Evolutionary conservation across 2,888 invertebrate species (phyloP), one percentile per base, ranked within the genome.

Genomic region (Agrochola lota): DNA sequence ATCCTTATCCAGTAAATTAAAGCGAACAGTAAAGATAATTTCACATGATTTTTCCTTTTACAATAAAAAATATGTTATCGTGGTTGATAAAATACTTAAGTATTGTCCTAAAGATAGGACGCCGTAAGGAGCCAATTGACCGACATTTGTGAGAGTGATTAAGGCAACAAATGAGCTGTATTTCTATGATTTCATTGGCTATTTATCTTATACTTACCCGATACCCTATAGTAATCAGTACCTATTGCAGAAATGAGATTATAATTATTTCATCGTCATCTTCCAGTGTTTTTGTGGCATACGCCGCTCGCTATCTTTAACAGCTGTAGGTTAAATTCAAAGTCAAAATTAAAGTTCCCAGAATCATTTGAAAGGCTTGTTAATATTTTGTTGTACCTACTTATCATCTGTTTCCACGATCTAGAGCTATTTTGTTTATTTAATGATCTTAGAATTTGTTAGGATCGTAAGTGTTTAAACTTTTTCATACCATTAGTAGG

Each of bases 121-220:
- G 66, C 74, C 75, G 71, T 81, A 88, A 88, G 90, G 90, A 87
- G 87, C 81, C 89, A 88, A 87, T 91, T 92, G 91, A 92, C 92
- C 90, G 90, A 90, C 87, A 91, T 92, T 89, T 79, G 72, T 78
- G 49, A 81, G 71, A 84, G 59, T 77, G 79, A 87, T 86, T 79
- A 81, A 68, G 60, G 49, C 43, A 73, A 76, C 55, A 71, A 72
- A 59, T 76, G 35, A 30, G 49, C 2, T 57, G 35, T 63, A 57
- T 83, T 71, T 64, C n/a, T 55, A 68, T 30, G 57, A 64, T 70
- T 74, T 73, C 60, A 46, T 73, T 67, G 17, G 72, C 64, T 70
- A 70, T 81, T 64, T 75, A 64, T 79, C 46, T 60, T 66, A 46
- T 46, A 74, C 23, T 55, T 73, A 78, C 15, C 43, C 49, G 35